Base-by-base conservation (phyloP, 2,888 invertebrate species). In the Perithous albicinctus region DNA sequence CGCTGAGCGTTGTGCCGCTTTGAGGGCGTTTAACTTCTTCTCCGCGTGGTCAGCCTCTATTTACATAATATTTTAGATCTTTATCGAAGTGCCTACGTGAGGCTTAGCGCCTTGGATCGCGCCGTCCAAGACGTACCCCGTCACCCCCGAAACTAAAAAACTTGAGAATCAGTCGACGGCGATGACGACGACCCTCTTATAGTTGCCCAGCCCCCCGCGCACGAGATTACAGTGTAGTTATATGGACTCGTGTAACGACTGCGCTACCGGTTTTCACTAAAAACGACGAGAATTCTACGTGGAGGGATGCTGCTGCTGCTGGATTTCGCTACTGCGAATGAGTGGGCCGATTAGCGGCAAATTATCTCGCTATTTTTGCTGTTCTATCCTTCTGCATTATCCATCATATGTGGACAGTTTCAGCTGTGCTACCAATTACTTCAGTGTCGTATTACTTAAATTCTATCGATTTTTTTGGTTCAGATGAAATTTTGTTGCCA, bases 61-160 rank as follows among this genome's bases (percentile, higher is more conserved):
- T 91, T 91, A 90, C 90, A 91, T 91, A 91, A 91, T 91, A 89
- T 90, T 89, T 86, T 72, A 85, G 88, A 89, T 88, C 81, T 81
- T 77, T 86, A 87, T 88, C 87, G 81, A 77, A 76, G 72, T 79
- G 74, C 69, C 83, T 84, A 85, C 84, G 84, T 80, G 84, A 82
- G 74, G 78, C 77, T 85, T 85, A 83, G 80, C 84, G 84, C 84
- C 82, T 84, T 77, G 78, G 77, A 85, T 79, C 75, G 56, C 70
- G 74, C 81, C 78, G 84, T 77, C 41, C 26, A 56, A 56, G 15
- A 56, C 61, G 8, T 6, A 10, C 7, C 15, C 18, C 18, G 46
- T 64, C 43, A 54, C 43, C 23, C 54, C 23, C 32, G 59, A 73
- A 73, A 73, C 1, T 51, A 35, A 64, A 66, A 75, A 41, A 70